phyloP scores from a whole-genome alignment of 2,113 vertebrate species.

The Felis catus region F.catus_Fca126_mat1.0 CM031418.1:105518501-105519000 shows the following conservation, averaged over 20 bases:
- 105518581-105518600: conserved; percentile 60
- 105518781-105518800: background rate
- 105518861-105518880: background rate
- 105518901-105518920: background rate
- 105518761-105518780: conserved; percentile 16
- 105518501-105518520: conserved; percentile 36
- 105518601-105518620: conserved; percentile 65
- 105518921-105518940: background rate
- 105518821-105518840: background rate
- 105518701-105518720: conserved; percentile 43
- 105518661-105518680: conserved; percentile 52
- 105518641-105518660: conserved; percentile 51
- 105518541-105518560: conserved; percentile 49
- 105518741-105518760: background rate
- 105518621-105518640: conserved; percentile 60
- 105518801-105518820: background rate
- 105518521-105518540: conserved; percentile 31
- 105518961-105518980: background rate
- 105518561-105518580: conserved; percentile 60
- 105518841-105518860: background rate
- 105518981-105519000: background rate
- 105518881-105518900: background rate
- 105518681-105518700: conserved; percentile 60
- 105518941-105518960: background rate
- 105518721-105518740: background rate